A percentile compares a stretch with the other conserved stretches of the same genome.
These are phyloP conservation scores for Coelopa pilipes DNA, from an alignment of 2,888 invertebrate genomes.

Conservation along the genomic window DNA sequence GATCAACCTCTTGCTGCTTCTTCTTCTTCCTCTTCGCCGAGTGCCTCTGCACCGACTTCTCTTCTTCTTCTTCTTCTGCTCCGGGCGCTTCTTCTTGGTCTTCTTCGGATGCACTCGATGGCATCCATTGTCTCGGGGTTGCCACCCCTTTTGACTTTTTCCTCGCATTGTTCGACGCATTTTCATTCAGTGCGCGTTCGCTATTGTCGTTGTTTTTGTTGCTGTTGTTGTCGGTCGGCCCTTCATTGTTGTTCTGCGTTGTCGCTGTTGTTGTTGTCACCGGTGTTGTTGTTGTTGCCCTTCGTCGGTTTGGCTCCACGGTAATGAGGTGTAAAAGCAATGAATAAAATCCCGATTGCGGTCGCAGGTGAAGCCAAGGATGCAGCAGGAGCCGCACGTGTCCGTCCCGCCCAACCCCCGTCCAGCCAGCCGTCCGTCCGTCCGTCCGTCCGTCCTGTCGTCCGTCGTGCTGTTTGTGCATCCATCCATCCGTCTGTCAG, in stretches of 20 bases:
- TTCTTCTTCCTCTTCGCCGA: no score
- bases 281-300: neutral
- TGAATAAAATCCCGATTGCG: constrained; percentile 13
- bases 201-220: constrained; percentile 1
- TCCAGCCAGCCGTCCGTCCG: no score
- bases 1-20: no score
- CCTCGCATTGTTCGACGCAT: neutral
- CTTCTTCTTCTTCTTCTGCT: neutral
- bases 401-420: neutral
- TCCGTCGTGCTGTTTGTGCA: neutral
- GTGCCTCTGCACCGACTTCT: neutral
- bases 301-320: constrained; percentile 2
- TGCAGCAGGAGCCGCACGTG: neutral
- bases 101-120: constrained; percentile 6
- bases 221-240: neutral
- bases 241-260: no score
- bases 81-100: neutral
- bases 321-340: constrained; percentile 36
- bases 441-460: no score
- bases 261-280: neutral
- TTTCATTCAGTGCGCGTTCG: neutral
- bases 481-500: neutral
- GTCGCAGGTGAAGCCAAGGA: constrained; percentile 26
- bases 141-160: constrained; percentile 29
- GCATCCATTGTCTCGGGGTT: constrained; percentile 20